Base-by-base conservation (phyloP, 2,888 invertebrate species). In the Anticlea derivata region DNA sequence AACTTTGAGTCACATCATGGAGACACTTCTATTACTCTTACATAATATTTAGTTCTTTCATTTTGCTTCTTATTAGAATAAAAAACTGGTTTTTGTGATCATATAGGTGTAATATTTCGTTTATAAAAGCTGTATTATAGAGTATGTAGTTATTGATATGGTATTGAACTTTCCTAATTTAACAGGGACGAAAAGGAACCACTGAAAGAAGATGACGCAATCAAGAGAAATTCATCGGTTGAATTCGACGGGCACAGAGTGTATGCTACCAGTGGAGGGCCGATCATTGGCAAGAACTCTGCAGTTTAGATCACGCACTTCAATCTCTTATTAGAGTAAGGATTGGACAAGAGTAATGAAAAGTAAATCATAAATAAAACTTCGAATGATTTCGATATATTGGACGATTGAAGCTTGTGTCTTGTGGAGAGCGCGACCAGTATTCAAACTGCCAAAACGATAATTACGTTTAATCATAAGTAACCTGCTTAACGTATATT, bases 271-370 rank as follows among this genome's bases (percentile, higher is more conserved):
- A 95, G 96, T 51, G 96, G 96, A 54, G 95, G 96, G 50, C 95
- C 94, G 66, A 94, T 96, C 67, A 95, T 96, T 72, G 96, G 96
- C 65, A 96, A 97, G 89, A 96, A 97, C 80, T 97, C 97, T n/a
- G 96, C 96, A 44, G 97, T 97, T 67, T 96, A 92, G 83, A 35
- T 17, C 3, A 24, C 31, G 17, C 8, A 63, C 33, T 41, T 20
- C 8, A 44, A 43, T 39, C 43, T 33, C 10, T 34, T 10, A 29
- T 10, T 7, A 31, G 30, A 30, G n/a, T 31, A 12, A 12, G n/a
- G 30, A 22, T 23, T 13, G 37, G 17, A 37, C 17, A 24, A 39
- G 8, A 6, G 11, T 29, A 45, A 7, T 22, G 40, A 40, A 22
- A 31, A 23, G 22, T 45, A 8, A 12, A 30, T 34, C 34, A 45